These are phyloP conservation scores for Xanthia togata DNA, from an alignment of 2,888 invertebrate species.

Conservation along the genomic window DNA sequence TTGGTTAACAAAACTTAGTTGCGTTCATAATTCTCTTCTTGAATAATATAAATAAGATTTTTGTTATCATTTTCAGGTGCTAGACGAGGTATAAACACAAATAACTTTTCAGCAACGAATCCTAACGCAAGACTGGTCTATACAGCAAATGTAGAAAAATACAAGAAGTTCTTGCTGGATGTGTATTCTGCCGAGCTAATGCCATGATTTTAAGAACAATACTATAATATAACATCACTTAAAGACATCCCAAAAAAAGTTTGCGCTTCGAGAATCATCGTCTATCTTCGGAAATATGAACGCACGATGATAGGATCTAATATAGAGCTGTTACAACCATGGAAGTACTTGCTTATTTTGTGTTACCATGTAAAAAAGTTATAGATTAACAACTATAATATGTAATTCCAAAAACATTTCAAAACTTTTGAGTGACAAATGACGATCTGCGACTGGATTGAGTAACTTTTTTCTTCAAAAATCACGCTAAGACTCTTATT, in stretches of 20 bases:
- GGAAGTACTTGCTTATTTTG: background rate
- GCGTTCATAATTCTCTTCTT: background rate
- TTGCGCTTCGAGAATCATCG: background rate
- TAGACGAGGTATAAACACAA: slow-evolving; percentile 73
- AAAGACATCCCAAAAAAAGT: background rate
- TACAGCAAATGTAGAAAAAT: slow-evolving; percentile 64
- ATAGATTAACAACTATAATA: background rate
- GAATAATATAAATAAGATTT: background rate
- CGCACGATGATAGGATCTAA: background rate
- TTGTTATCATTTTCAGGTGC: slow-evolving; percentile 68
- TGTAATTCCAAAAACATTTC: background rate
- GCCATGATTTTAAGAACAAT: background rate
- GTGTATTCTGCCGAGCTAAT: slow-evolving; percentile 74
- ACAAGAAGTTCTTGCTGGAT: slow-evolving; percentile 72
- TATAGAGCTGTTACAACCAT: background rate
- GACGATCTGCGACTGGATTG: background rate
- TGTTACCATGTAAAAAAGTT: background rate
- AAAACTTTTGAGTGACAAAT: background rate
- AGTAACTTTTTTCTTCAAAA: too few relatives aligned
- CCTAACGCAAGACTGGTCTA: slow-evolving; percentile 71
- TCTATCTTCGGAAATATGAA: background rate
- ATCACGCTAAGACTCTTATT: too few relatives aligned
- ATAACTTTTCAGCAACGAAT: slow-evolving; percentile 66
- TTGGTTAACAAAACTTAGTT: background rate
- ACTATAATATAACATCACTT: background rate